These are phyloP conservation scores for Zaprionus davidi DNA, from an alignment of 1,140 invertebrate genomes.

Conservation along the genomic window DNA sequence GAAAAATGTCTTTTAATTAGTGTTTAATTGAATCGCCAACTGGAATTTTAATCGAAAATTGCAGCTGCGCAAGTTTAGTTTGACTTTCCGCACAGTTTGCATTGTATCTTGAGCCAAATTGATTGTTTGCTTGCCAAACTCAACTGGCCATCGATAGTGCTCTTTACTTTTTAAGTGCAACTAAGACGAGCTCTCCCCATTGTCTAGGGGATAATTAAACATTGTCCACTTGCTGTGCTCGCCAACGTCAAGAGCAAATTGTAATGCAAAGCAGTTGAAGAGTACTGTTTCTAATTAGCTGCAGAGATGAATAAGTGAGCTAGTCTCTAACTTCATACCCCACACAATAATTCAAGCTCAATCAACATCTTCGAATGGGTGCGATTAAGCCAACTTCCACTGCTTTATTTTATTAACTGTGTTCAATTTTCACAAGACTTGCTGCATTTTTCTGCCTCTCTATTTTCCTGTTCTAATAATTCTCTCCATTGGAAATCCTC, in stretches of 20 bases:
- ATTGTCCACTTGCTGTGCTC: conserved; percentile 36
- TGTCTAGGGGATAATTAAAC: conserved; percentile 36
- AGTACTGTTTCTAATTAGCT: not conserved
- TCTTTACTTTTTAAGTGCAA: conserved; percentile 7
- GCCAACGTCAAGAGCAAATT: conserved; percentile 3
- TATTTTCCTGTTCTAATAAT: no score
- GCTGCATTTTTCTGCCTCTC: no score
- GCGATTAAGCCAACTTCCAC: no score
- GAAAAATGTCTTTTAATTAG: conserved; percentile 80
- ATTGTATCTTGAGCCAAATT: conserved; percentile 68
- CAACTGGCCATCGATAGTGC: conserved; percentile 50
- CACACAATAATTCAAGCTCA: no score
- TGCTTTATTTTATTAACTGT: no score
- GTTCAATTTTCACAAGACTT: no score
- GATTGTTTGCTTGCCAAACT: conserved; percentile 63
- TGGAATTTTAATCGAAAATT: conserved; percentile 82
- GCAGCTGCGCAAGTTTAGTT: conserved; percentile 53
- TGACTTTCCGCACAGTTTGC: conserved; percentile 73
- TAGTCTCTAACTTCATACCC: not conserved
- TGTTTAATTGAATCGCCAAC: conserved; percentile 79
- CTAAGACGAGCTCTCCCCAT: not conserved
- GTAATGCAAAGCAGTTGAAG: not conserved
- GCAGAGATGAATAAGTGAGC: not conserved
- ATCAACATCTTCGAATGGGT: no score
- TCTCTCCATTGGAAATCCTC: no score